Conservation (phyloP, 2,888 invertebrate species). For the Drosophila borborema region DNA sequence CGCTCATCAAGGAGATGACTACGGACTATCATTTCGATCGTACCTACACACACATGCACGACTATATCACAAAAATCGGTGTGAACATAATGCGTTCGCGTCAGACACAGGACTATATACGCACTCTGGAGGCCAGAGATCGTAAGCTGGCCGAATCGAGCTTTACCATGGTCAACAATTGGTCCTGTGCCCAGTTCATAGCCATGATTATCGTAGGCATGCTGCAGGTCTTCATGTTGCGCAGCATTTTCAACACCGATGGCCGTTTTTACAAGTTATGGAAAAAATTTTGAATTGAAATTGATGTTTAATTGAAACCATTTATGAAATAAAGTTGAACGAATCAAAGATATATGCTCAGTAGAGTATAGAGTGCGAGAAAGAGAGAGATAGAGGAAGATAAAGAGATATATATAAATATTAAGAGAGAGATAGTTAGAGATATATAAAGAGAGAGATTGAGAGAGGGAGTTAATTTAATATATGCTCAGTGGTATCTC, state of each 20-base stretch:
- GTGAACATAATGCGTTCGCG: constrained; percentile 87
- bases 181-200: constrained; percentile 90
- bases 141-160: constrained; percentile 92
- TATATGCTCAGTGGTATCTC: too few relatives aligned
- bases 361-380: too few relatives aligned
- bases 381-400: too few relatives aligned
- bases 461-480: too few relatives aligned
- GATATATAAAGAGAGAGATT: too few relatives aligned
- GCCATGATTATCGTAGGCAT: constrained; percentile 91
- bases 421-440: too few relatives aligned
- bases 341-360: neutral
- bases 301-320: neutral
- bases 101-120: constrained; percentile 89
- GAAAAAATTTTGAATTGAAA: constrained; percentile 58
- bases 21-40: constrained; percentile 87
- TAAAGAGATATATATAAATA: too few relatives aligned
- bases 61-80: constrained; percentile 88
- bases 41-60: constrained; percentile 88
- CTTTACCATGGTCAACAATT: constrained; percentile 91
- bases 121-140: constrained; percentile 92
- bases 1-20: constrained; percentile 82
- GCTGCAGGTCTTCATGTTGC: constrained; percentile 91
- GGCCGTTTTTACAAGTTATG: constrained; percentile 81
- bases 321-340: neutral
- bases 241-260: constrained; percentile 90